Percentiles rank a stretch among this genome's conserved stretches.
These are phyloP conservation scores for Liolophura sinensis DNA, from an alignment of 1,140 invertebrate species.

Conservation along the genomic window DNA sequence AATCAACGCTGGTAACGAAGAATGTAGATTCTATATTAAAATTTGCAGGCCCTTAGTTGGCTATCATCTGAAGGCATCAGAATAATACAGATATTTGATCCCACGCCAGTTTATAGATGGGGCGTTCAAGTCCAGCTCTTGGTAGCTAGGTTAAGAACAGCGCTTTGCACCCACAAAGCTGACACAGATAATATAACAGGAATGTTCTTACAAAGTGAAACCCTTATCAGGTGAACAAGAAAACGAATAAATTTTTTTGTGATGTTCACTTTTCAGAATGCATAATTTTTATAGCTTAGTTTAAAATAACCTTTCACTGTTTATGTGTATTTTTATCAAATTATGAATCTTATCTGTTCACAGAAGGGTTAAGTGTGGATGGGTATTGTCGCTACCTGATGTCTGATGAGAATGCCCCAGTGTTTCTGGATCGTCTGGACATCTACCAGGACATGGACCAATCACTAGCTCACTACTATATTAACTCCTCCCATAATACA, in stretches of 20 bases:
- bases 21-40: too few relatives aligned
- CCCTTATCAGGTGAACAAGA: too few relatives aligned
- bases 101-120: too few relatives aligned
- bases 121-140: too few relatives aligned
- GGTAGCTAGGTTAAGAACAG: too few relatives aligned
- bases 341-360: slow-evolving; percentile 4
- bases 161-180: too few relatives aligned
- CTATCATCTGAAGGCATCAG: too few relatives aligned
- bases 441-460: slow-evolving; percentile 99
- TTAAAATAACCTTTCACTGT: neutral
- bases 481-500: slow-evolving; percentile 99
- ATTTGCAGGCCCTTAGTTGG: too few relatives aligned
- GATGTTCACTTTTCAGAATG: neutral
- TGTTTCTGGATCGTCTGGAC: slow-evolving; percentile 94
- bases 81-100: too few relatives aligned
- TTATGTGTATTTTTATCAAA: neutral
- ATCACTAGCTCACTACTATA: slow-evolving; percentile 96
- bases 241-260: neutral
- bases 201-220: too few relatives aligned
- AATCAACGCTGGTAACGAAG: too few relatives aligned
- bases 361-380: slow-evolving; percentile 83
- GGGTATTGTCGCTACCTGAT: slow-evolving; percentile 96
- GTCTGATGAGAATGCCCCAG: slow-evolving; percentile 99
- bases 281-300: neutral
- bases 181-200: too few relatives aligned